Evolutionary conservation across 2,888 invertebrate species (phyloP), one percentile per base, ranked within the genome.

Genomic region (Nomada hirtipes): DNA sequence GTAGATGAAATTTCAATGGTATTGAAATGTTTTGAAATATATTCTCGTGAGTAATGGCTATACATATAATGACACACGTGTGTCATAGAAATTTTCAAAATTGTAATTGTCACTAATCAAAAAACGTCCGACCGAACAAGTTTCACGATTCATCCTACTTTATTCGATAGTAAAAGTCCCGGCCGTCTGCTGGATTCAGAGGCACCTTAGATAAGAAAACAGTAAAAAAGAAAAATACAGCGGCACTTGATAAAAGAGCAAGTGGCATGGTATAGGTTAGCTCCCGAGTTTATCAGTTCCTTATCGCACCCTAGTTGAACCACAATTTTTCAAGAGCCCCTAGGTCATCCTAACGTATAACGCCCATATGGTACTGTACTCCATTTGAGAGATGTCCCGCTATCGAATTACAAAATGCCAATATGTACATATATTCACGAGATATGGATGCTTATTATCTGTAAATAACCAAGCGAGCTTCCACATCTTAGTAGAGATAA

Each of bases 301-400:
- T 84, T 85, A 82, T 83, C 83, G 69, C 67, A 75, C 67, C 74
- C 63, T 13, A 76, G 86, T 80, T 80, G 84, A 86, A 79, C 61
- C 55, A 74, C 36, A 64, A 65, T 65, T 76, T 84, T 65, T 76
- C 47, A 59, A 76, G 68, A 60, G 71, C 61, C 70, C 42, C 71
- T 71, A 75, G 75, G 69, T 79, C 60, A 61, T 79, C 75, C 67
- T 53, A 68, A 72, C 53, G 61, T 60, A 59, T 36, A 36, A 7
- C 36, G 26, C 53, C 52, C 50, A 26, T 29, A 44, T 60, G 23
- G 55, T 55, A 42, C 57, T 63, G 60, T 67, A 18, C 65, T 57
- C 7, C 15, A 18, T 18, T 50, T 1, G 29, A 44, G 18, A 15
- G 44, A 10, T 29, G 7, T 0, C 11, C 15, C n/a, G 50, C 18